Conservation (phyloP, 2,113 vertebrate genomes). For the Halichoeres trimaculatus region DNA sequence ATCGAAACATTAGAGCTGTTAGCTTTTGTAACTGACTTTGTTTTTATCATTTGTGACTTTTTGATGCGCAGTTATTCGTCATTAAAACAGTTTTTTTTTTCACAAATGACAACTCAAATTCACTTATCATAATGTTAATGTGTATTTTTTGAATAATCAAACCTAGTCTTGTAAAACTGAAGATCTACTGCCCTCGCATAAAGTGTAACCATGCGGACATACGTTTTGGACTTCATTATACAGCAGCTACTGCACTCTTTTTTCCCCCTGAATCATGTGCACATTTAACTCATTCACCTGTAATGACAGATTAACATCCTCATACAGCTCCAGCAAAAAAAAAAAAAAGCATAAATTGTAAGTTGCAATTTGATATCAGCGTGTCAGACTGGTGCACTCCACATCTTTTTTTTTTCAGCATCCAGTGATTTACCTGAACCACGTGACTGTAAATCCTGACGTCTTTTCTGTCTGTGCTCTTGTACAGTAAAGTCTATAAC, state of each 20-base stretch:
- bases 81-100: too few relatives aligned
- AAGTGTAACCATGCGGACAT: not conserved
- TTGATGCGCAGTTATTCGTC: too few relatives aligned
- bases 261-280: not conserved
- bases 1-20: too few relatives aligned
- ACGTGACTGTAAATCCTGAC: not conserved
- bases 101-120: too few relatives aligned
- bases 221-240: not conserved
- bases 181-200: too few relatives aligned
- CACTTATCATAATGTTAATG: too few relatives aligned
- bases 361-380: not conserved
- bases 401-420: not conserved
- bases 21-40: too few relatives aligned
- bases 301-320: not conserved
- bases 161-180: too few relatives aligned
- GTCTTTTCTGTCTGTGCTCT: not conserved
- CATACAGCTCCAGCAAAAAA: not conserved
- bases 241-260: constrained; percentile 6
- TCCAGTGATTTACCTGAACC: not conserved
- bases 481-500: not conserved
- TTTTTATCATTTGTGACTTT: too few relatives aligned
- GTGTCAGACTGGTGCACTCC: too few relatives aligned
- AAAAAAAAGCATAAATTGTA: not conserved
- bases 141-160: too few relatives aligned
- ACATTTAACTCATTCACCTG: not conserved